A percentile compares a stretch with the other conserved stretches of the same genome.
These are phyloP conservation scores for Aspiorhynchus laticeps DNA, from an alignment of 2,113 vertebrate species.

Conservation along the genomic window DNA sequence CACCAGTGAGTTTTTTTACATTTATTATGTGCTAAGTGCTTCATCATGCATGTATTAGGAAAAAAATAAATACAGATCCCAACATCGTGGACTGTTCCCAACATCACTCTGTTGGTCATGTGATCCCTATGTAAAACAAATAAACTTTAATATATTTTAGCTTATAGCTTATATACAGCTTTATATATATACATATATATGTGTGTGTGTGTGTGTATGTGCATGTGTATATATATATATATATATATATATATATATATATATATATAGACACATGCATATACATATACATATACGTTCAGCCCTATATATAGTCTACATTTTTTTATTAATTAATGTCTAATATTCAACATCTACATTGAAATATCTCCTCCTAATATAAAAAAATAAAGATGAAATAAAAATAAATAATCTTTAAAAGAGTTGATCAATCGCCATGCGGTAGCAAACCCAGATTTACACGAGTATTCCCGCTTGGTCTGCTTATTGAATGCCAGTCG, in stretches of 20 bases:
- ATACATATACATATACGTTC: too few relatives aligned
- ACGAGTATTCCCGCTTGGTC: too few relatives aligned
- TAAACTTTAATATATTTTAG: too few relatives aligned
- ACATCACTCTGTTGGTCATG: too few relatives aligned
- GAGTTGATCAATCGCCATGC: background rate
- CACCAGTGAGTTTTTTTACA: conserved; percentile 65
- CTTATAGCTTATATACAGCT: too few relatives aligned
- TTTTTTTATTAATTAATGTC: background rate
- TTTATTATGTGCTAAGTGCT: background rate
- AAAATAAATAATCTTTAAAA: background rate
- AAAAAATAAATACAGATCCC: background rate
- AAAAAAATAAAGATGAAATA: background rate
- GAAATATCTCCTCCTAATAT: background rate
- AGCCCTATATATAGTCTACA: background rate
- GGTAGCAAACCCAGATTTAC: background rate
- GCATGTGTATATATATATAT: too few relatives aligned
- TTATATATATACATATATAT: too few relatives aligned
- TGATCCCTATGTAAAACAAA: background rate
- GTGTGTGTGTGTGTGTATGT: too few relatives aligned
- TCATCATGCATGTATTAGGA: background rate
- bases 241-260: too few relatives aligned
- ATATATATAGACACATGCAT: too few relatives aligned
- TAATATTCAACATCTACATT: background rate
- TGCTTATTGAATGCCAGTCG: background rate
- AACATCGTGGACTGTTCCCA: too few relatives aligned